A percentile compares a stretch with the other conserved stretches of the same genome.
Conservation (phyloP, 2,888 invertebrate species). For the Chrysina gloriosa region DNA sequence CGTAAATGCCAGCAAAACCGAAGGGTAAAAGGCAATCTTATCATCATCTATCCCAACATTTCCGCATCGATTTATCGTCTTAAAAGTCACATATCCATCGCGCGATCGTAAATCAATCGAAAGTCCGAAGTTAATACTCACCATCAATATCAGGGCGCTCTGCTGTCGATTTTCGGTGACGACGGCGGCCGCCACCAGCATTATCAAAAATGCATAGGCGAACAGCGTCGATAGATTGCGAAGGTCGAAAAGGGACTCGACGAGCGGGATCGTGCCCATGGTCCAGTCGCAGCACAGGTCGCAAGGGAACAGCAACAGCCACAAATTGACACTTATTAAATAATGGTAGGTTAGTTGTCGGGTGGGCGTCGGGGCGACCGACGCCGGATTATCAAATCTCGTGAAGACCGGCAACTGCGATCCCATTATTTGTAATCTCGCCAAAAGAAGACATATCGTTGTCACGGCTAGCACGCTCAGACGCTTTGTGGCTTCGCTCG, state of each 20-base stretch:
- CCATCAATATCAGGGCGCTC: constrained; percentile 77
- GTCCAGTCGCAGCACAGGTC: constrained; percentile 98
- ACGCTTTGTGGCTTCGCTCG: constrained; percentile 79
- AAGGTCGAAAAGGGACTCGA: constrained; percentile 81
- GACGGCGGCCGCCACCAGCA: constrained; percentile 70
- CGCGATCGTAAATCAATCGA: too few species aligned
- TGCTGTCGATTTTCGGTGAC: constrained; percentile 72
- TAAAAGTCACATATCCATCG: too few species aligned
- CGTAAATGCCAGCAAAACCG: too few species aligned
- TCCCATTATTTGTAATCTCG: constrained; percentile 94
- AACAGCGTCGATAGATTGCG: constrained; percentile 84
- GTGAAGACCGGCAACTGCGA: constrained; percentile 96
- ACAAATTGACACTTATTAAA: constrained; percentile 89
- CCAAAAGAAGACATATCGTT: constrained; percentile 83
- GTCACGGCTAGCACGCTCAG: constrained; percentile 83
- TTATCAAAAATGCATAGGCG: constrained; percentile 73
- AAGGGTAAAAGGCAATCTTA: too few species aligned
- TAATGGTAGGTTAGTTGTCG: constrained; percentile 94
- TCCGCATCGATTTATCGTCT: too few species aligned
- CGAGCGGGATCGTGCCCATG: constrained; percentile 93
- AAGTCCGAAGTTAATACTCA: constrained; percentile 61
- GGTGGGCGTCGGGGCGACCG: constrained; percentile 83
- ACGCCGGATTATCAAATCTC: constrained; percentile 97
- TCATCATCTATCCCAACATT: too few species aligned
- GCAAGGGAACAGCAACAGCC: constrained; percentile 90